These are phyloP conservation scores for Cheilosia soror DNA, from an alignment of 2,888 invertebrate species.

Conservation along the genomic window DNA sequence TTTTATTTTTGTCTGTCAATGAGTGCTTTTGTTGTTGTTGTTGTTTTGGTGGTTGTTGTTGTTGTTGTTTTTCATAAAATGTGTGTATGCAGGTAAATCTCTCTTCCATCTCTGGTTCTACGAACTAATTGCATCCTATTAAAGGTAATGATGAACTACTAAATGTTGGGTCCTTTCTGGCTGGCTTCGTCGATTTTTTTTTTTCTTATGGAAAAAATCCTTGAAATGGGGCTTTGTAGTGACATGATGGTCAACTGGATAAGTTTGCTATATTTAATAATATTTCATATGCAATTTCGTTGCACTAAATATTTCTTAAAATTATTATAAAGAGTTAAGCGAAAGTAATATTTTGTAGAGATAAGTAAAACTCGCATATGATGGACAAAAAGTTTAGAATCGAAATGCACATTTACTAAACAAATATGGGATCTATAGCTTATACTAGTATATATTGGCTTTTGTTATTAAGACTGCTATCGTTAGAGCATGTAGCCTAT, in stretches of 20 bases:
- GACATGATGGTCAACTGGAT: background rate
- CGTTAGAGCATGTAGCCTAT: too few relatives aligned
- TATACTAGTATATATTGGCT: too few relatives aligned
- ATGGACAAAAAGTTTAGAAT: slow-evolving; percentile 10
- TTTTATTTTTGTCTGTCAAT: slow-evolving; percentile 41
- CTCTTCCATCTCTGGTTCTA: slow-evolving; percentile 74
- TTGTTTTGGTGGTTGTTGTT: background rate
- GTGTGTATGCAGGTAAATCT: slow-evolving; percentile 39
- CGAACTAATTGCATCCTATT: slow-evolving; percentile 72
- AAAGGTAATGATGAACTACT: background rate
- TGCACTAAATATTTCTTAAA: too few relatives aligned
- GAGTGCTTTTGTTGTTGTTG: slow-evolving; percentile 26
- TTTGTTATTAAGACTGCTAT: too few relatives aligned
- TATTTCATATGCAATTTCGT: too few relatives aligned
- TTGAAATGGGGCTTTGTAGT: slow-evolving; percentile 1
- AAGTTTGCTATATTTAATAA: background rate
- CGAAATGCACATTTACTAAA: too few relatives aligned
- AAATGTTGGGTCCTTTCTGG: slow-evolving; percentile 6
- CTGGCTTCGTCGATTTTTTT: slow-evolving; percentile 29
- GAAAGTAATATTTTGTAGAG: background rate
- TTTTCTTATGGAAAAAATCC: background rate
- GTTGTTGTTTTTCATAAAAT: slow-evolving; percentile 4
- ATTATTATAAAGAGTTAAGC: too few relatives aligned
- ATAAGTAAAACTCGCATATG: slow-evolving; percentile 1
- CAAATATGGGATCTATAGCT: too few relatives aligned